phyloP scores from a whole-genome alignment of 1,140 invertebrate species.

The Drosophila melanica region DNA sequence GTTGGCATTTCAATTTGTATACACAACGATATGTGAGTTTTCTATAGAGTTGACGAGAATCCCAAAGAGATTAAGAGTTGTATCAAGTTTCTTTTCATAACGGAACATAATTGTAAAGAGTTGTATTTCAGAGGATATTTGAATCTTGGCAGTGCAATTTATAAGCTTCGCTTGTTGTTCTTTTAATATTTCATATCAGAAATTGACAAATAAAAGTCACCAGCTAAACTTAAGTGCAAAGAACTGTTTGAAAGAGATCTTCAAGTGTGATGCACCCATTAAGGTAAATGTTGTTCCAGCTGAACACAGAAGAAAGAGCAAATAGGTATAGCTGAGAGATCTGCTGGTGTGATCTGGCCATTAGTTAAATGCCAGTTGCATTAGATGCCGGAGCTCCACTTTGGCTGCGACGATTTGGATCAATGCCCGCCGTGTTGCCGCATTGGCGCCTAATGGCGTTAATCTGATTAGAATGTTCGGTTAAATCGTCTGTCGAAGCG shows the following conservation, averaged over 20 bases:
- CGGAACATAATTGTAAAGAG: too few species aligned
- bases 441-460: slow-evolving; percentile 76
- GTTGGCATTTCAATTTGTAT: slow-evolving; percentile 18
- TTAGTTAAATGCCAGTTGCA: slow-evolving; percentile 39
- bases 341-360: slow-evolving; percentile 26
- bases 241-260: slow-evolving; percentile 14
- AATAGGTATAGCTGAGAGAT: slow-evolving; percentile 8
- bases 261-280: slow-evolving; percentile 29
- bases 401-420: slow-evolving; percentile 30
- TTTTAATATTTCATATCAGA: too few species aligned
- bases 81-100: too few species aligned
- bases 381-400: not conserved
- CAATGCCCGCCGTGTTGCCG: slow-evolving; percentile 27
- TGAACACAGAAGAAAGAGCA: not conserved
- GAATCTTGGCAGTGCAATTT: too few species aligned
- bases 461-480: slow-evolving; percentile 74
- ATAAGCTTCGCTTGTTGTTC: too few species aligned
- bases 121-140: not conserved
- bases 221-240: not conserved
- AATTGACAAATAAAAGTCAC: too few species aligned
- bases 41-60: too few species aligned
- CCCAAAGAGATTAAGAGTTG: too few species aligned
- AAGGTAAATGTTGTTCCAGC: not conserved
- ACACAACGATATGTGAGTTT: too few species aligned
- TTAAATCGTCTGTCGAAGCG: slow-evolving; percentile 12